phyloP scores from a whole-genome alignment of 2,888 invertebrate species.

The Lucinisca nassula region DNA sequence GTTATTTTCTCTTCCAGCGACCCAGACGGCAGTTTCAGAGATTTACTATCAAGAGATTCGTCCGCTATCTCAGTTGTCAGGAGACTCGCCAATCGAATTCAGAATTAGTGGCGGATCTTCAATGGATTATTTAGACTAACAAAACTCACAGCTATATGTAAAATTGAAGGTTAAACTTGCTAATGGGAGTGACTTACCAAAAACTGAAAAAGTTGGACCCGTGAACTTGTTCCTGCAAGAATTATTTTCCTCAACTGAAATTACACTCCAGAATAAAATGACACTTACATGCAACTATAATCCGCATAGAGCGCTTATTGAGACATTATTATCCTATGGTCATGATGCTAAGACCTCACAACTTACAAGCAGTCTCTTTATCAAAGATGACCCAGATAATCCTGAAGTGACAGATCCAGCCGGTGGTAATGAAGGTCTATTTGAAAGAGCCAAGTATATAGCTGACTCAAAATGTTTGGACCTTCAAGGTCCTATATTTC shows the following conservation, averaged over 20 bases:
- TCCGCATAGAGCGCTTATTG: conserved; percentile 53
- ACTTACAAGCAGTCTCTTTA: conserved; percentile 18
- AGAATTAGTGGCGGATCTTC: conserved; percentile 55
- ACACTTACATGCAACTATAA: conserved; percentile 49
- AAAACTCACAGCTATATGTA: conserved; percentile 30
- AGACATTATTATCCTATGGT: conserved; percentile 37
- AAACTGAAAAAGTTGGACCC: conserved; percentile 54
- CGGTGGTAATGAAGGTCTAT: conserved; percentile 44
- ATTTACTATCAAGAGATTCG: conserved; percentile 58
- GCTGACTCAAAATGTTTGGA: not conserved
- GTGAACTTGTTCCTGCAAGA: conserved; percentile 59
- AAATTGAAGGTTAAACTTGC: conserved; percentile 44
- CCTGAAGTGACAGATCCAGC: conserved; percentile 33
- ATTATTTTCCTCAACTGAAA: conserved; percentile 43
- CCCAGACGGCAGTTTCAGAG: conserved; percentile 55
- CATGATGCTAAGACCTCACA: conserved; percentile 29
- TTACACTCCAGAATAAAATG: conserved; percentile 43
- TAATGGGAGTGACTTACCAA: conserved; percentile 7
- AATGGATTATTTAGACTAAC: conserved; percentile 53
- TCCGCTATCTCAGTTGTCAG: conserved; percentile 57
- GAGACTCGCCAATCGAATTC: conserved; percentile 62
- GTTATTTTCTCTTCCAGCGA: conserved; percentile 61
- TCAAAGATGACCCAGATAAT: conserved; percentile 44
- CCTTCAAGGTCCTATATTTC: conserved; percentile 1
- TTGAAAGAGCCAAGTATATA: not conserved